phyloP scores from a whole-genome alignment of 2,888 invertebrate species.

The Macrosiphum euphorbiae region DNA sequence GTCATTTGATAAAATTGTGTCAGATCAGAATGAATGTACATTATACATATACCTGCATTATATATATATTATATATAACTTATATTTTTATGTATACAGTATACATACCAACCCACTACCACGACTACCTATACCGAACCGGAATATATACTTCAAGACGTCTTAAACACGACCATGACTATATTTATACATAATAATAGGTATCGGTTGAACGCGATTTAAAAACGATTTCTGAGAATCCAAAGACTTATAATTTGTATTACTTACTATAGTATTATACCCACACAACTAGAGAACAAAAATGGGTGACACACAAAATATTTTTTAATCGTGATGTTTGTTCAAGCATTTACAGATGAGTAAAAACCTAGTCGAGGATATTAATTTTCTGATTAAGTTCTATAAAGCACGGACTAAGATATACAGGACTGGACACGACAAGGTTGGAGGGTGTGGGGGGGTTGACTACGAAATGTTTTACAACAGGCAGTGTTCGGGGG shows the following conservation, averaged over 20 bases:
- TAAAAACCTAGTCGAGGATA: not conserved
- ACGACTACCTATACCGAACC: not conserved
- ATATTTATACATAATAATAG: not conserved
- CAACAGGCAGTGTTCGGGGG: too few species aligned
- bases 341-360: not conserved
- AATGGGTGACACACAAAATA: not conserved
- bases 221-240: not conserved
- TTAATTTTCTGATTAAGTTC: not conserved
- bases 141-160: not conserved
- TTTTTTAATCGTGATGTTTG: not conserved
- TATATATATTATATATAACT: not conserved
- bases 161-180: not conserved
- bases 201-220: not conserved
- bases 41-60: not conserved
- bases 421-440: too few species aligned
- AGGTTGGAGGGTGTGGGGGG: too few species aligned
- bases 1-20: not conserved
- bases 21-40: not conserved
- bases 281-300: not conserved
- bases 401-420: too few species aligned
- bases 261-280: not conserved
- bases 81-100: not conserved
- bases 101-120: not conserved
- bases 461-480: too few species aligned
- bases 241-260: not conserved